These are phyloP conservation scores for Myiozetetes cayanensis DNA, from an alignment of 2,113 vertebrate species.

Conservation along the genomic window DNA sequence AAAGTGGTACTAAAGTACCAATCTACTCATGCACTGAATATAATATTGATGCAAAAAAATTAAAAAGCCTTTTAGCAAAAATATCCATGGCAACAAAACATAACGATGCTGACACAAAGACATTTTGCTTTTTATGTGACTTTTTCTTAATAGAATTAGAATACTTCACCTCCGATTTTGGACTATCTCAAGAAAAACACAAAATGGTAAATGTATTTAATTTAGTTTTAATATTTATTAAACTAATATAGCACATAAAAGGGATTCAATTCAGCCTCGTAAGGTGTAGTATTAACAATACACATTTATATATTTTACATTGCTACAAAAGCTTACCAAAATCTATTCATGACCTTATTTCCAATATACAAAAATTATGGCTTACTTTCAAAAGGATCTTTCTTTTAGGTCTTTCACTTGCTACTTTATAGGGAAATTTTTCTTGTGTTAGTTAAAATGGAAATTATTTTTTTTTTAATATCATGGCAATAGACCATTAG, in stretches of 20 bases:
- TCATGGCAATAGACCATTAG: not conserved
- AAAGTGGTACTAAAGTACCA: not conserved
- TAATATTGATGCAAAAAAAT: not conserved
- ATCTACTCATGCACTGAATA: slow-evolving; percentile 1
- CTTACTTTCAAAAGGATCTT: not conserved
- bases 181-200: not conserved
- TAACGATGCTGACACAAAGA: not conserved
- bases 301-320: not conserved
- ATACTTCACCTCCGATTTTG: not conserved
- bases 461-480: not conserved
- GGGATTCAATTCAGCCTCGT: slow-evolving; percentile 21
- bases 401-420: not conserved
- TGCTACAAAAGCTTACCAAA: not conserved
- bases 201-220: not conserved
- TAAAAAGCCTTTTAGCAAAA: not conserved
- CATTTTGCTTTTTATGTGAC: not conserved
- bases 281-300: not conserved
- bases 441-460: slow-evolving; percentile 15
- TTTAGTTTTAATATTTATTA: not conserved
- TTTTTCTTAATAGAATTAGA: not conserved
- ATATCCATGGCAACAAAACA: not conserved
- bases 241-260: slow-evolving; percentile 29
- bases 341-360: not conserved
- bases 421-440: not conserved
- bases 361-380: not conserved